Conservation (phyloP, 1,140 invertebrate species). For the Notospermus geniculatus region DNA sequence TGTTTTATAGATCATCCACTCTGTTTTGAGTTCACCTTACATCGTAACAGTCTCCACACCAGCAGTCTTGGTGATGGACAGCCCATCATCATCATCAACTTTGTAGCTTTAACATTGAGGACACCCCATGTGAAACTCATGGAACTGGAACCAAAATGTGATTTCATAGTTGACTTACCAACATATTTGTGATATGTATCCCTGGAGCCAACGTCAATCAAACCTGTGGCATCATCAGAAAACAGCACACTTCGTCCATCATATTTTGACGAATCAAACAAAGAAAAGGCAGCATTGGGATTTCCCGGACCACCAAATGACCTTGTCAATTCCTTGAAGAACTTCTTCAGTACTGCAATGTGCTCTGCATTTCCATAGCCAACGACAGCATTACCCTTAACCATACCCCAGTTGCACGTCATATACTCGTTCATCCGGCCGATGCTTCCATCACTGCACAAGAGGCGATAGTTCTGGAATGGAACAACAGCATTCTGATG, state of each 20-base stretch:
- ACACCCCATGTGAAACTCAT: too few species aligned
- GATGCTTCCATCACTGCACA: slow-evolving; percentile 76
- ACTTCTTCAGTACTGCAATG: slow-evolving; percentile 24
- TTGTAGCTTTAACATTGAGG: too few species aligned
- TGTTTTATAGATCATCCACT: neutral
- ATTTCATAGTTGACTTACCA: too few species aligned
- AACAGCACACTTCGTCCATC: slow-evolving; percentile 46
- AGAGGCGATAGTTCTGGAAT: slow-evolving; percentile 70
- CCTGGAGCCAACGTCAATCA: slow-evolving; percentile 40
- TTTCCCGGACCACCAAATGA: slow-evolving; percentile 33
- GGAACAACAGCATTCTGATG: slow-evolving; percentile 1
- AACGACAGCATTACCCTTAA: slow-evolving; percentile 44
- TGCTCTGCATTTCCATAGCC: neutral
- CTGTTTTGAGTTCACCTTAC: too few species aligned
- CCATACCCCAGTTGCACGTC: slow-evolving; percentile 62
- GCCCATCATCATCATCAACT: too few species aligned
- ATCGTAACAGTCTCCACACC: neutral
- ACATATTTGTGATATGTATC: slow-evolving; percentile 50
- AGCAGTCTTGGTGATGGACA: neutral
- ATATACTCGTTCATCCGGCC: slow-evolving; percentile 34
- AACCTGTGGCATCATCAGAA: slow-evolving; percentile 43
- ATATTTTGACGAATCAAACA: slow-evolving; percentile 34
- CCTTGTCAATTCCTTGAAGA: slow-evolving; percentile 29
- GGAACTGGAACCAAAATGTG: too few species aligned
- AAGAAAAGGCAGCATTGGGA: slow-evolving; percentile 26